These are phyloP conservation scores for Edolisoma coerulescens DNA, from an alignment of 2,113 vertebrate genomes.

Conservation along the genomic window DNA sequence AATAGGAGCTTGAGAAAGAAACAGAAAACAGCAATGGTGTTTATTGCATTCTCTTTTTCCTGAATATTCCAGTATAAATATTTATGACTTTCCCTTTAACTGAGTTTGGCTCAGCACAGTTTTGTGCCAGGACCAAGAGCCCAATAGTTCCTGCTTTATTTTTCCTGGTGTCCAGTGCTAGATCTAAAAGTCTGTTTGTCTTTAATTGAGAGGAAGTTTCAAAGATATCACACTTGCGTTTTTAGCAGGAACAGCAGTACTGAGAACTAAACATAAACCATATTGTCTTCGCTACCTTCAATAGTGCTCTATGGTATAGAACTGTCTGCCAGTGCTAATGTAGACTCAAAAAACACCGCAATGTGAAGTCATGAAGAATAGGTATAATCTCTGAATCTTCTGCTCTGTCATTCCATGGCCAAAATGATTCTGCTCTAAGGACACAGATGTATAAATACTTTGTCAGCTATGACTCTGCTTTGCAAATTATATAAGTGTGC, in stretches of 20 bases:
- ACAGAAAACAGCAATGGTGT: background rate
- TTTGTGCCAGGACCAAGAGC: background rate
- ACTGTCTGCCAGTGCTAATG: background rate
- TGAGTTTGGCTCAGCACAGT: background rate
- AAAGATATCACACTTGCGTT: background rate
- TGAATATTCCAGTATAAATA: background rate
- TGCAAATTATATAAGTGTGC: background rate
- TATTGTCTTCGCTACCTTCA: background rate
- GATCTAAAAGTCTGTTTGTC: background rate
- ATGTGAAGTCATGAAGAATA: background rate
- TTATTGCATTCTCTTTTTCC: background rate
- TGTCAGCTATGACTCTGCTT: background rate
- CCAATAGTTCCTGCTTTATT: background rate
- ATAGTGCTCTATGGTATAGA: background rate
- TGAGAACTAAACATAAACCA: background rate
- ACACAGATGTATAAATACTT: background rate
- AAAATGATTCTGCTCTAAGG: background rate
- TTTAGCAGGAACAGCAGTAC: background rate
- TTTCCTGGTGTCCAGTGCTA: fast-evolving
- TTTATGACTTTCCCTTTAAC: background rate
- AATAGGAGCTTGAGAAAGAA: background rate
- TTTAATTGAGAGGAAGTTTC: background rate
- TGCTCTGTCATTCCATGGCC: background rate
- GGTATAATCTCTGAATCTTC: background rate
- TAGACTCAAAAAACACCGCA: background rate